phyloP scores from a whole-genome alignment of 2,113 vertebrate species.

The Epinephelus cyanopodus region DNA sequence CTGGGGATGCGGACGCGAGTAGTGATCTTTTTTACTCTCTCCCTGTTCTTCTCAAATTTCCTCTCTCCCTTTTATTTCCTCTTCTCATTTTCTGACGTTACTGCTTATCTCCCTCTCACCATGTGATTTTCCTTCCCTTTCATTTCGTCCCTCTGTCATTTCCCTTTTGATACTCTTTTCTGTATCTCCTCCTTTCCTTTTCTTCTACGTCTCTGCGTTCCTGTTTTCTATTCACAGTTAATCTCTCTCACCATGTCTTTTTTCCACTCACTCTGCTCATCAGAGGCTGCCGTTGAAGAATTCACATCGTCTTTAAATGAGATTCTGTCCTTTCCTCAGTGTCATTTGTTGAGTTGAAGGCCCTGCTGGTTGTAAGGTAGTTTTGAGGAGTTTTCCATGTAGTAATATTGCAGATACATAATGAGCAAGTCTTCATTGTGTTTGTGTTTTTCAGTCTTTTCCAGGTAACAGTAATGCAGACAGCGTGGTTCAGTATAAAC shows the following conservation, averaged over 20 bases:
- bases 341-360: background rate
- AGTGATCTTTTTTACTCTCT: constrained; percentile 17
- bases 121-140: constrained; percentile 5
- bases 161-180: background rate
- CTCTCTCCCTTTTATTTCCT: constrained; percentile 20
- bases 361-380: no score
- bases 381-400: background rate
- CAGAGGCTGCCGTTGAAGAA: background rate
- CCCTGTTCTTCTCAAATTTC: constrained; percentile 21
- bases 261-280: background rate
- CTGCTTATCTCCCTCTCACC: constrained; percentile 6
- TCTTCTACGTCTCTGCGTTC: background rate
- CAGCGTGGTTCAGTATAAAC: constrained; percentile 77
- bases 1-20: constrained; percentile 30
- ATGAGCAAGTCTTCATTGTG: background rate
- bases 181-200: background rate
- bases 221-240: background rate
- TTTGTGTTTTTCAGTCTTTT: constrained; percentile 31
- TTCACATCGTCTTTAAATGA: background rate
- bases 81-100: constrained; percentile 2
- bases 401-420: background rate
- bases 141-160: background rate
- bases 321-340: background rate
- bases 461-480: constrained; percentile 71
- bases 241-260: constrained; percentile 2